Conservation (phyloP, 2,113 vertebrate species). For the Malurus elegans region DNA sequence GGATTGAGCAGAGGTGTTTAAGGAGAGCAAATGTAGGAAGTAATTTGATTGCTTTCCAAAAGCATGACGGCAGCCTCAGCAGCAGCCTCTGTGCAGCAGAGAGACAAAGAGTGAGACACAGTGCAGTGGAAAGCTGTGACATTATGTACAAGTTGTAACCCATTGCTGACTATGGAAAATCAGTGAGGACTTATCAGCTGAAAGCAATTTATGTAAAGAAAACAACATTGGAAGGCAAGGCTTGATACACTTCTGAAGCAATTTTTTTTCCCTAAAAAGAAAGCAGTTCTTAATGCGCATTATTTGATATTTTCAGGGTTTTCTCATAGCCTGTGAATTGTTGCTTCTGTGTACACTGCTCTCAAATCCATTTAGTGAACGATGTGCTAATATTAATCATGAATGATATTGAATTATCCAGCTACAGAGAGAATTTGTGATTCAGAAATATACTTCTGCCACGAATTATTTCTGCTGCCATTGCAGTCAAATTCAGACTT, state of each 20-base stretch:
- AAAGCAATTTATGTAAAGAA: neutral
- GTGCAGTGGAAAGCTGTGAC: neutral
- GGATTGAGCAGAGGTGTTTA: neutral
- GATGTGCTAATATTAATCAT: neutral
- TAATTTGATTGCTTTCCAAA: neutral
- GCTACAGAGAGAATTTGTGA: neutral
- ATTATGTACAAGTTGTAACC: neutral
- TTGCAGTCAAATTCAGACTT: neutral
- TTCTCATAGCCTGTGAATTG: neutral
- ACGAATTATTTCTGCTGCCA: neutral
- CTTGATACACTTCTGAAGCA: neutral
- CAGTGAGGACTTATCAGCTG: neutral
- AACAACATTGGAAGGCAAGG: neutral
- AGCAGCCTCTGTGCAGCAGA: neutral
- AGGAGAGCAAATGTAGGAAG: neutral
- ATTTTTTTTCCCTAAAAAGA: neutral
- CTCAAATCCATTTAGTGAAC: neutral
- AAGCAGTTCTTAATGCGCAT: neutral
- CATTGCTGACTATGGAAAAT: constrained; percentile 16
- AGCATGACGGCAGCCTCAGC: neutral
- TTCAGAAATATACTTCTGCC: neutral
- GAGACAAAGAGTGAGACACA: constrained; percentile 3
- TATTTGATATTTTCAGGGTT: neutral
- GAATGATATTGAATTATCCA: neutral
- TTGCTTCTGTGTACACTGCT: neutral